These are phyloP conservation scores for Tolypeutes matacus DNA, from an alignment of 2,797 vertebrate genomes.

Conservation along the genomic window DNA sequence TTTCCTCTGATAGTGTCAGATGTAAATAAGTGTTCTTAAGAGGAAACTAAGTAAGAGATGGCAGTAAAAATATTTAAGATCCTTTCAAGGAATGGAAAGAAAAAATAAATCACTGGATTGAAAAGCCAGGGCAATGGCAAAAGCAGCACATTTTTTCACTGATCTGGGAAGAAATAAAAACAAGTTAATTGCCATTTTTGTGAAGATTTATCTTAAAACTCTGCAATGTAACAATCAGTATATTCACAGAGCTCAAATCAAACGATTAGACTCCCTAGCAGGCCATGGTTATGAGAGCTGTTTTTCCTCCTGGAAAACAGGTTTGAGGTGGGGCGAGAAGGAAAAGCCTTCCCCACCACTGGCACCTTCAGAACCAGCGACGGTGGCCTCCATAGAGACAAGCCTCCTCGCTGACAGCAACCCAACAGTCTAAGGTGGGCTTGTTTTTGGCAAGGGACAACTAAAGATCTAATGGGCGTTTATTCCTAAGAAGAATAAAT, in stretches of 20 bases:
- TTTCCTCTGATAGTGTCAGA: constrained; percentile 27
- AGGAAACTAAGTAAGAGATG: not conserved
- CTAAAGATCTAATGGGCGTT: constrained; percentile 2
- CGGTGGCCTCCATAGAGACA: constrained; percentile 77
- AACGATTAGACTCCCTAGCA: not conserved
- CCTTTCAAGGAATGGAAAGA: not conserved
- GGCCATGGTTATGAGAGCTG: not conserved
- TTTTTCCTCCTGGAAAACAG: constrained; percentile 34
- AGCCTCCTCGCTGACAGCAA: not conserved
- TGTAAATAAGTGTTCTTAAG: not conserved
- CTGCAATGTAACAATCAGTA: constrained; percentile 3
- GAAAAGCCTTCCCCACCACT: constrained; percentile 7
- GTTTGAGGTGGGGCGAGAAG: constrained; percentile 27
- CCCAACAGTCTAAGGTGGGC: not conserved
- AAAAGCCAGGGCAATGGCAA: not conserved
- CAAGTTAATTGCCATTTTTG: not conserved
- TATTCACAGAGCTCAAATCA: constrained; percentile 23
- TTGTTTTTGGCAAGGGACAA: constrained; percentile 45
- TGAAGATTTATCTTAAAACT: constrained; percentile 53
- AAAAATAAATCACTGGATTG: not conserved
- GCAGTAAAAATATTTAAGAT: constrained; percentile 1
- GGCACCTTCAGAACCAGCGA: constrained; percentile 73
- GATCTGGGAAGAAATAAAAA: constrained; percentile 56
- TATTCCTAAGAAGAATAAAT: constrained; percentile 36
- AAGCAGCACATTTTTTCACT: not conserved